Base-by-base conservation (phyloP, 2,113 vertebrate species). In the Furnarius figulus region DNA sequence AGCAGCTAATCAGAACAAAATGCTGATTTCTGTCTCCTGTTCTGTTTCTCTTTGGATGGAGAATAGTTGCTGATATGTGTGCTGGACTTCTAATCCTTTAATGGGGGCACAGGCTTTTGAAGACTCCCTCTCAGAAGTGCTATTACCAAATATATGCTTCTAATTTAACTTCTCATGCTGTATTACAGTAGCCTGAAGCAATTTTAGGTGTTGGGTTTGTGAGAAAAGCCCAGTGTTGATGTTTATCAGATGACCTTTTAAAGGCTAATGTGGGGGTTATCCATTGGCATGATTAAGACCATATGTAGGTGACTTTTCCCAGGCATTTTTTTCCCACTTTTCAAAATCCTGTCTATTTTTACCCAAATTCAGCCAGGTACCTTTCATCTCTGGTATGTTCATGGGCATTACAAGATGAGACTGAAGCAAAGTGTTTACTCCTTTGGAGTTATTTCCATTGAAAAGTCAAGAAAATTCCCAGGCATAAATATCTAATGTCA, bases 221-320 rank as follows among this genome's bases (percentile, higher is more conserved):
- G 98, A 98, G 98, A 99, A 98, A 98, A 98, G 92, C 96, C 95
- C 96, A 93, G 25, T 95, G 90, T 89, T 98, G 98, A 98, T 98
- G 98, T 98, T 98, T 99, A 98, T 99, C 98, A 98, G 98, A 98
- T 99, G 98, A 99, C 98, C 98, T 98, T 98, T 98, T 97, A 97
- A 98, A 97, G 98, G 97, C 97, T 98, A 98, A 98, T 97, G 93
- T 97, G 89, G 89, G 96, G 97, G 98, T 98, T 98, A 98, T 97
- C 97, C 96, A 97, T 67, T 87, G 97, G 97, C 97, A 95, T 98
- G 97, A 97, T 98, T 98, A 97, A 98, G 97, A 98, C 98, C 98
- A 98, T 93, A 98, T 98, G 97, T 97, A 97, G 96, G 90, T 94
- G 95, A 79, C 96, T 76, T 87, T 98, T 97, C 75, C 93, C 95